These are phyloP conservation scores for Vanacampus margaritifer DNA, from an alignment of 2,113 vertebrate species.

Conservation along the genomic window DNA sequence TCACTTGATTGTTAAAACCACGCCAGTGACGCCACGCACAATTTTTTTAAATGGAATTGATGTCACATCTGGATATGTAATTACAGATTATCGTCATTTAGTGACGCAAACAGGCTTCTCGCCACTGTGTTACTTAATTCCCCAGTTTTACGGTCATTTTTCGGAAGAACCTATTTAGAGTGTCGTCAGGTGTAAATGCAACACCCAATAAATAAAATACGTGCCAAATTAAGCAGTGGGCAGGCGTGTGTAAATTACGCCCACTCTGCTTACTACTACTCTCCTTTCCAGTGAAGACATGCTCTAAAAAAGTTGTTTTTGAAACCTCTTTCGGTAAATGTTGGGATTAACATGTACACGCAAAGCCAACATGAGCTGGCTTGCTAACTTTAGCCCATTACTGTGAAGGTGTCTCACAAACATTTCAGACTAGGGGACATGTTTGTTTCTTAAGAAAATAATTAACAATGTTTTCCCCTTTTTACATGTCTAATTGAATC, in stretches of 20 bases:
- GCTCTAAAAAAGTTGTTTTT: background rate
- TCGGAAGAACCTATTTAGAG: background rate
- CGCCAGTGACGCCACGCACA: no score
- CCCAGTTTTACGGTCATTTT: background rate
- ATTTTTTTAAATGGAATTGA: background rate
- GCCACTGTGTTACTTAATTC: background rate
- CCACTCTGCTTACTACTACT: background rate
- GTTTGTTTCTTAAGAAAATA: background rate
- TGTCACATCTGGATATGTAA: background rate
- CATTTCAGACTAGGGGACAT: background rate
- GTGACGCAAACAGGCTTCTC: background rate
- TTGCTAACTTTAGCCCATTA: background rate
- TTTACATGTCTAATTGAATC: background rate
- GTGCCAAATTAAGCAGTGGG: background rate
- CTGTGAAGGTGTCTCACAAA: background rate
- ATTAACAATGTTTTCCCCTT: background rate
- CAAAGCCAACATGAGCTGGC: constrained; percentile 3
- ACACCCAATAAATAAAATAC: background rate
- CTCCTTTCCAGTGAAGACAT: background rate
- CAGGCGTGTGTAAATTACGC: background rate
- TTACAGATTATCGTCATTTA: background rate
- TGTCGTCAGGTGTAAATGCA: background rate
- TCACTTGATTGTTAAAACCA: background rate
- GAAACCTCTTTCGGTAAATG: background rate
- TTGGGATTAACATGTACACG: background rate